Evolutionary conservation across 1,140 invertebrate genomes (phyloP).

Genomic region (Lepeophtheirus salmonis): DNA sequence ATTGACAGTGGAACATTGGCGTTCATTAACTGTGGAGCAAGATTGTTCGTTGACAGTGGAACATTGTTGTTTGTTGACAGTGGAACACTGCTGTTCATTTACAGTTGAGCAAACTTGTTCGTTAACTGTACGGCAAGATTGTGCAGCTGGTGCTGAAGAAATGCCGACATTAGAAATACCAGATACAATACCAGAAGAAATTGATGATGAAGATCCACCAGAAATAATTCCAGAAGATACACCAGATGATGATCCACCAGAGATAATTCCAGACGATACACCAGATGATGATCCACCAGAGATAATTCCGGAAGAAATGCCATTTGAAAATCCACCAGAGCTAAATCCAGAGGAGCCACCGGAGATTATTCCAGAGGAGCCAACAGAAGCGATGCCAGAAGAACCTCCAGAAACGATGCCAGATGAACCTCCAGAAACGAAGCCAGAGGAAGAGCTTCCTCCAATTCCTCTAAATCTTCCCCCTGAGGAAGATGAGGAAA

Average conservation of each 20-base stretch:
- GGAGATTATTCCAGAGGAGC: not conserved
- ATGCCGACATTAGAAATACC: not conserved
- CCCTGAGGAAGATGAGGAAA: not conserved
- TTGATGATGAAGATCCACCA: not conserved
- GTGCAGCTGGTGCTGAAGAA: not conserved
- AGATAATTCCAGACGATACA: not conserved
- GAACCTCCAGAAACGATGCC: not conserved
- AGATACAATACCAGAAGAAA: not conserved
- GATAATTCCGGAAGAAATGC: not conserved
- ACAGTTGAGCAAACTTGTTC: slow-evolving; percentile 1
- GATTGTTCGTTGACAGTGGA: slow-evolving; percentile 11
- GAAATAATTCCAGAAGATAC: not conserved
- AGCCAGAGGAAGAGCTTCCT: not conserved
- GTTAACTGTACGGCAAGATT: not conserved
- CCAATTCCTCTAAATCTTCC: not conserved
- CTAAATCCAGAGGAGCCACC: not conserved
- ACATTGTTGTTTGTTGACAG: slow-evolving; percentile 8
- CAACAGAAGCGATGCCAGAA: not conserved
- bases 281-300: not conserved
- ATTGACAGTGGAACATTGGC: slow-evolving; percentile 11
- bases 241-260: not conserved
- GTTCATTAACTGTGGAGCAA: slow-evolving; percentile 4
- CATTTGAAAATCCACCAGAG: not conserved
- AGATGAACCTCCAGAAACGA: not conserved
- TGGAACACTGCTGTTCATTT: not conserved